Evolutionary conservation across 2,888 invertebrate species (phyloP).

Genomic region (Brachylomia viminalis): DNA sequence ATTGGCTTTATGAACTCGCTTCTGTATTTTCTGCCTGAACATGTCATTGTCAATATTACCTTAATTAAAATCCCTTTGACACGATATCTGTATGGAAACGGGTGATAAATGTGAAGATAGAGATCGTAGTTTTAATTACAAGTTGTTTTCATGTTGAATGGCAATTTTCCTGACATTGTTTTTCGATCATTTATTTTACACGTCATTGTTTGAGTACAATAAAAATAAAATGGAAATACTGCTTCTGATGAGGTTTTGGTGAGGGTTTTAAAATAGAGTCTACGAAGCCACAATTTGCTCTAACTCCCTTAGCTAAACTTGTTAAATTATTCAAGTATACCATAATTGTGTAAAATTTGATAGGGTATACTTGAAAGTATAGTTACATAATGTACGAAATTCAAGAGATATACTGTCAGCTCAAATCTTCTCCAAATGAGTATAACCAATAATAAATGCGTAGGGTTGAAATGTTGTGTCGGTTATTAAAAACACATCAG

Average conservation of each 20-base stretch:
- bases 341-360: no score
- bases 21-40: constrained; percentile 30
- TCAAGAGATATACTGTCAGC: neutral
- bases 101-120: constrained; percentile 11
- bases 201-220: neutral
- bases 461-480: neutral
- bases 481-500: neutral
- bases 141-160: neutral
- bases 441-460: neutral
- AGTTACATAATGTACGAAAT: neutral
- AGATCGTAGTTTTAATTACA: constrained; percentile 1
- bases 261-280: neutral
- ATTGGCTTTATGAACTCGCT: neutral
- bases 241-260: neutral
- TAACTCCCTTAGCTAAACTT: neutral
- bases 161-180: neutral
- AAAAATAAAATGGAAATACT: neutral
- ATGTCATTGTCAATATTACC: constrained; percentile 33
- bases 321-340: neutral
- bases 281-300: no score
- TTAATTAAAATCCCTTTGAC: constrained; percentile 60
- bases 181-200: neutral
- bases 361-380: no score
- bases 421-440: neutral
- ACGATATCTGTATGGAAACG: constrained; percentile 11